Percentiles rank a stretch among this genome's conserved stretches.
Conservation (phyloP, 2,113 vertebrate genomes). For the Paratilapia polleni region DNA sequence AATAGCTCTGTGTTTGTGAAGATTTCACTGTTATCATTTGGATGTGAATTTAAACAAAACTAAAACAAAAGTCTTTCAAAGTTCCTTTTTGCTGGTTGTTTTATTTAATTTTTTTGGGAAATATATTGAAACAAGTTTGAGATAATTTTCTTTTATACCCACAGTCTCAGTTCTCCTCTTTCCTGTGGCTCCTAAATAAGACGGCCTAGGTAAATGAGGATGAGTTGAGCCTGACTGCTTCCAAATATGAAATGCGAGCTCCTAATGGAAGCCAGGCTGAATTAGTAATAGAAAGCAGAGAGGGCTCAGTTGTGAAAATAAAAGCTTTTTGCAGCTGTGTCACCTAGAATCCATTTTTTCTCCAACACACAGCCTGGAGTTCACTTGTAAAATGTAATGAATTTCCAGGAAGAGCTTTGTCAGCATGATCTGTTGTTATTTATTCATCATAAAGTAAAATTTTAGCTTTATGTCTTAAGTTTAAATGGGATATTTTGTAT, state of each 20-base stretch:
- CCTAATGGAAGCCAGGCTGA: conserved; percentile 42
- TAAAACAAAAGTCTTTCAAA: neutral
- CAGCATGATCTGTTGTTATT: conserved; percentile 12
- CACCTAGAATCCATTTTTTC: neutral
- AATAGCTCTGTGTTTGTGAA: neutral
- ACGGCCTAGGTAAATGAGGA: conserved; percentile 23
- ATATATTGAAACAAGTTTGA: neutral
- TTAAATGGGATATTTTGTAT: conserved; percentile 22
- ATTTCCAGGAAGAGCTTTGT: neutral
- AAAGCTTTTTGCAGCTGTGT: conserved; percentile 6
- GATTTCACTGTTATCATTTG: neutral
- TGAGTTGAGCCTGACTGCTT: conserved; percentile 40
- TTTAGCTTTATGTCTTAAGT: conserved; percentile 6
- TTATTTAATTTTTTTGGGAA: neutral
- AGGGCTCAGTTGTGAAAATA: conserved; percentile 15
- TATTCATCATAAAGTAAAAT: conserved; percentile 22
- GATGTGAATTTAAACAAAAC: neutral
- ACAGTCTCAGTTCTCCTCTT: neutral
- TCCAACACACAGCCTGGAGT: neutral
- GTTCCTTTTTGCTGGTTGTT: neutral
- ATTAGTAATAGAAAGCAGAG: conserved; percentile 53
- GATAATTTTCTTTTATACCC: neutral
- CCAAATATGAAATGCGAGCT: conserved; percentile 54
- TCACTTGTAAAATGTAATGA: conserved; percentile 18
- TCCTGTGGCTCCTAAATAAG: conserved; percentile 39